Evolutionary conservation across 2,113 vertebrate genomes (phyloP).

Genomic region (Myotis yumanensis): DNA sequence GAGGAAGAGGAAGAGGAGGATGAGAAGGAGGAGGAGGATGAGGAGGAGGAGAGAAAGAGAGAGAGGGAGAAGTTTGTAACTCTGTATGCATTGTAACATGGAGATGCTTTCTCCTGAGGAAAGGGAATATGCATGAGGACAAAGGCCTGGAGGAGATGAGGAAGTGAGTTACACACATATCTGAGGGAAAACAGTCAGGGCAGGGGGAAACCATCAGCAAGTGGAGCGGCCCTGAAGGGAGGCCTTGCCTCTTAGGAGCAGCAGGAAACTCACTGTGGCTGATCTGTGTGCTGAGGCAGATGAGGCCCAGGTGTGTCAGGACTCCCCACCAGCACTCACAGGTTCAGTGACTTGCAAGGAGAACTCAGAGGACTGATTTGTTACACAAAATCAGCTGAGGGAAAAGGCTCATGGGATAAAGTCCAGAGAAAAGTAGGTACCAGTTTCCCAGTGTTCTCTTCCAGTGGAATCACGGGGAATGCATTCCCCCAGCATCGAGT

Average conservation of each 20-base stretch:
- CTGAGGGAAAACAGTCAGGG: neutral
- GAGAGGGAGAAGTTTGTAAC: neutral
- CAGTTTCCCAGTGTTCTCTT: neutral
- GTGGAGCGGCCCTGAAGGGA: neutral
- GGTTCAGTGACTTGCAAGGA: neutral
- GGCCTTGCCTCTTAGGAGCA: neutral
- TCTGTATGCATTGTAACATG: too few relatives aligned
- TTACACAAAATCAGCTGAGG: neutral
- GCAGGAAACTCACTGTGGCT: neutral
- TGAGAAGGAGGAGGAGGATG: too few relatives aligned
- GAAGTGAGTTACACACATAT: neutral
- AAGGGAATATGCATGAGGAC: neutral
- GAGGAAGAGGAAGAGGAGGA: too few relatives aligned
- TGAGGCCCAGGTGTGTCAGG: neutral
- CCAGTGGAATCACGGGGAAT: too few relatives aligned
- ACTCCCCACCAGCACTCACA: neutral
- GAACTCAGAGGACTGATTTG: neutral
- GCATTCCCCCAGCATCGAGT: neutral
- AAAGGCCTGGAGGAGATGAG: neutral
- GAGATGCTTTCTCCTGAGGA: neutral
- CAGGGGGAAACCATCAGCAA: neutral
- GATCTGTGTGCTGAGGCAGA: neutral
- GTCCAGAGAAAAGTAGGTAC: neutral
- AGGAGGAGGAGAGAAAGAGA: too few relatives aligned
- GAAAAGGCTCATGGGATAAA: neutral